Evolutionary conservation across 2,888 invertebrate genomes (phyloP), one percentile per base, ranked within the genome.

Genomic region (Esperia sulphurella): DNA sequence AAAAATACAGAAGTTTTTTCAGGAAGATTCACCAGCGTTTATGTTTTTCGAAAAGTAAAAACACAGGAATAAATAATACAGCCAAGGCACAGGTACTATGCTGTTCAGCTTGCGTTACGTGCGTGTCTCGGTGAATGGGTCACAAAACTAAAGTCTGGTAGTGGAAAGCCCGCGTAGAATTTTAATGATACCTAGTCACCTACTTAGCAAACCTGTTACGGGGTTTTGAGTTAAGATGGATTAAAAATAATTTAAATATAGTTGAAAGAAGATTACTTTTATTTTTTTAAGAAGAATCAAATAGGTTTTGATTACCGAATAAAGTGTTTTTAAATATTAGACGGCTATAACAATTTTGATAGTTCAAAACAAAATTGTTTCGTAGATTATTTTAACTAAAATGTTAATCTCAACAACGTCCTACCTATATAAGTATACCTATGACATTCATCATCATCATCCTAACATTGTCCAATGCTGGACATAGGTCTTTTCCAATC

Each of bases 111-210:
- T n/a, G n/a, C 13, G 10, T 43, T 62, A 65, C 71, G 73, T 71
- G 70, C 59, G 61, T 50, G 55, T 51, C 43, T 47, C 51, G 38
- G 48, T 47, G 56, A 58, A 61, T 59, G 58, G 55, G 55, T 69
- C 67, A 65, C 62, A 58, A 68, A 67, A 72, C 72, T 68, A 40
- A 43, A 35, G 12, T 13, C 8, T 61, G 51, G 58, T 50, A 60
- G 56, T 58, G 55, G 59, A 48, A 47, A 44, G 44, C 43, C 33
- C 44, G 54, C 43, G 46, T 48, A 49, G 79, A 74, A 79, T 80
- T 59, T 65, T 81, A 78, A 79, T 72, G 72, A 69, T 55, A 49
- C 5, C 21, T 21, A 5, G 64, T 65, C 61, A 61, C 65, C 62
- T 59, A 65, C 62, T 66, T 67, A 58, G 44, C 46, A 57, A 62